Percentiles rank a stretch among this genome's conserved stretches.
These are phyloP conservation scores for Gopherus flavomarginatus DNA, from an alignment of 2,113 vertebrate genomes.

Conservation along the genomic window DNA sequence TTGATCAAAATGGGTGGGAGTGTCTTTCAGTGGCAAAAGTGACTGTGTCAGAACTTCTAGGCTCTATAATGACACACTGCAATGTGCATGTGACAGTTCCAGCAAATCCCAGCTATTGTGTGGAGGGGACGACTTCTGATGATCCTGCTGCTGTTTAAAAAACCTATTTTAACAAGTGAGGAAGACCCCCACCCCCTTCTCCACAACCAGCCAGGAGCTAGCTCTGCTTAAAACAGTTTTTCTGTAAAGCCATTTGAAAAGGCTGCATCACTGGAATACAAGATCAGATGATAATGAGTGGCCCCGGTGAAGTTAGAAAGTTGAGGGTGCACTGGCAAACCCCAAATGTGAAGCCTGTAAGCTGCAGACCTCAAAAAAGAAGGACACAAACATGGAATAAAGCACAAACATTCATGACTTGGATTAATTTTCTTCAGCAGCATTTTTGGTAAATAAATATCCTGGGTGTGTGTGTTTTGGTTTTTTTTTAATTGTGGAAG, in stretches of 20 bases:
- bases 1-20: neutral
- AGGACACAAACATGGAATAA: fast-evolving
- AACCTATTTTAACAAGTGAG: neutral
- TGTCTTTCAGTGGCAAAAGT: neutral
- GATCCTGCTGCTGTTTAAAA: neutral
- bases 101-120: neutral
- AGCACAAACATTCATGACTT: neutral
- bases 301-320: neutral
- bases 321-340: neutral
- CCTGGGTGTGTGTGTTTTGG: no score
- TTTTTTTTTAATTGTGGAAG: fast-evolving
- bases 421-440: neutral
- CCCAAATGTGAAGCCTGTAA: fast-evolving
- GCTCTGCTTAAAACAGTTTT: neutral
- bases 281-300: fast-evolving
- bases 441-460: neutral
- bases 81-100: neutral
- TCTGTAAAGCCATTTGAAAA: neutral
- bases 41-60: neutral
- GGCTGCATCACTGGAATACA: neutral
- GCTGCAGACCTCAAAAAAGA: fast-evolving
- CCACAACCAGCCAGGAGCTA: neutral
- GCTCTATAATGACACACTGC: fast-evolving
- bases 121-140: fast-evolving
- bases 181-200: neutral